These are phyloP conservation scores for Nasua narica DNA, from an alignment of 2,797 vertebrate genomes.

Conservation along the genomic window DNA sequence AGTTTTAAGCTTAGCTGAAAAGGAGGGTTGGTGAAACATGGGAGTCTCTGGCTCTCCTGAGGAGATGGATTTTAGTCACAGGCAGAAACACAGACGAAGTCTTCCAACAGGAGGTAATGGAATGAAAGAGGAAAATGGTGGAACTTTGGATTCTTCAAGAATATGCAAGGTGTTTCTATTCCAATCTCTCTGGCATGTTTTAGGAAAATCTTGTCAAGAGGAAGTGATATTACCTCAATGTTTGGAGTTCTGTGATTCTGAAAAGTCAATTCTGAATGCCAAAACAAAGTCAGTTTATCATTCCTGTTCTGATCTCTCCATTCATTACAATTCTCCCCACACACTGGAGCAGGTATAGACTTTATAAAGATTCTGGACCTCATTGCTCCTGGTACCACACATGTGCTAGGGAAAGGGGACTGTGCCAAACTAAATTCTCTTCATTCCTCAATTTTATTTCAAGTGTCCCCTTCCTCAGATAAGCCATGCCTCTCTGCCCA, in stretches of 20 bases:
- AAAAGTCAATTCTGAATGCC: neutral
- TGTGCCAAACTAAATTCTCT: neutral
- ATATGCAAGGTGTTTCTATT: neutral
- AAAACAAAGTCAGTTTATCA: neutral
- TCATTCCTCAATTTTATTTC: neutral
- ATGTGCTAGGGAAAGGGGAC: neutral
- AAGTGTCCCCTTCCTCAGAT: neutral
- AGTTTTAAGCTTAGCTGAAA: neutral
- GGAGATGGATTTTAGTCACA: neutral
- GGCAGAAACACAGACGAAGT: neutral
- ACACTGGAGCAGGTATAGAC: neutral
- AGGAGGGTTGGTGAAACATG: neutral
- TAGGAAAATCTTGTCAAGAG: neutral
- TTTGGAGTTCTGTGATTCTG: constrained; percentile 20
- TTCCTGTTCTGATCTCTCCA: neutral
- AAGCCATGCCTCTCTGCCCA: neutral
- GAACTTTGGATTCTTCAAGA: neutral
- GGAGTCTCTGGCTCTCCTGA: neutral
- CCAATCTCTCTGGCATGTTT: neutral
- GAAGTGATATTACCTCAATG: neutral
- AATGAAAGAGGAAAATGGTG: neutral
- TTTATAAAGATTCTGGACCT: neutral
- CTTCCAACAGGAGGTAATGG: neutral
- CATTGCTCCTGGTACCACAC: neutral
- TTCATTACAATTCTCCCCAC: neutral